A percentile compares a stretch with the other conserved stretches of the same genome.
Evolutionary conservation across 2,113 vertebrate species (phyloP).

Genomic region (Cephalopterus ornatus): DNA sequence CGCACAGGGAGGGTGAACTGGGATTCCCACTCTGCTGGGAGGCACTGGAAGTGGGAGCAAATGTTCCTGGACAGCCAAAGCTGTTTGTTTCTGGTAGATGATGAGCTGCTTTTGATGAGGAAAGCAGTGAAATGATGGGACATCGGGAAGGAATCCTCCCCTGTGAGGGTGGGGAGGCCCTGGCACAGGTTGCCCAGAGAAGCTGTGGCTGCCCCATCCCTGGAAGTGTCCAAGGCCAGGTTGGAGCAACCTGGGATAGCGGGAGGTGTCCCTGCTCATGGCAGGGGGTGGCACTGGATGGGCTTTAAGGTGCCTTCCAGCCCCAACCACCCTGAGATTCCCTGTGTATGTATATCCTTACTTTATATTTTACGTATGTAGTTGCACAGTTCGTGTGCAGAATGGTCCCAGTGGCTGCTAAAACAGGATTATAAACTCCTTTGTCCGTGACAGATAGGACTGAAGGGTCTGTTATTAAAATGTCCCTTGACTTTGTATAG

Average conservation of each 20-base stretch:
- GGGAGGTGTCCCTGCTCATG: neutral
- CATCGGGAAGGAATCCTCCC: fast-evolving
- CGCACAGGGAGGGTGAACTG: neutral
- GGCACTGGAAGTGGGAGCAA: neutral
- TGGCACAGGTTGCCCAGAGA: neutral
- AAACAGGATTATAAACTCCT: neutral
- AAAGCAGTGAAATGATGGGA: neutral
- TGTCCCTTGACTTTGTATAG: neutral
- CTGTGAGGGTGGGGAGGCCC: fast-evolving
- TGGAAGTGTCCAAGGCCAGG: fast-evolving
- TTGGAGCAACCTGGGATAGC: fast-evolving
- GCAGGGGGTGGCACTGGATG: neutral
- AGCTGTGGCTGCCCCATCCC: neutral
- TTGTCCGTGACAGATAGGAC: neutral
- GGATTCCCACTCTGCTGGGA: neutral
- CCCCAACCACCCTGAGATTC: neutral
- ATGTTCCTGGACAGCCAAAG: neutral
- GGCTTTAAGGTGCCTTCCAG: neutral
- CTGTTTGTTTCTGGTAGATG: neutral
- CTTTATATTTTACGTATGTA: fast-evolving
- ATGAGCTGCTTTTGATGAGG: neutral
- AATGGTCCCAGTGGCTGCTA: neutral
- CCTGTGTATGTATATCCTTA: fast-evolving
- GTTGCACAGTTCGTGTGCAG: neutral
- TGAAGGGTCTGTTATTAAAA: neutral